Percentiles rank a stretch among this genome's conserved stretches.
Conservation (phyloP, 2,797 vertebrate genomes). For the Hemitrygon akajei region DNA sequence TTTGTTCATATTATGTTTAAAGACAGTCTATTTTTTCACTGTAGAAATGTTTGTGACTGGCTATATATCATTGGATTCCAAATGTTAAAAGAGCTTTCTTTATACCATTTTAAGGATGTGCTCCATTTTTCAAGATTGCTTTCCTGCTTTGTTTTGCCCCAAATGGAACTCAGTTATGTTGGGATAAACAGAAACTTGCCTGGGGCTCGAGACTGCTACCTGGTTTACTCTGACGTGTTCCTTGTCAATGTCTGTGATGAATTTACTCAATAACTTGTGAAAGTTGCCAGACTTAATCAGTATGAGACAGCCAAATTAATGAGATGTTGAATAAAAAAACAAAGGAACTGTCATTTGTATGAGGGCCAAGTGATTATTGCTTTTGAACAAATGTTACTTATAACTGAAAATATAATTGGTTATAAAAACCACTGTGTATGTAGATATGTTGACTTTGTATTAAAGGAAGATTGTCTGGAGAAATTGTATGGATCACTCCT, state of each 20-base stretch:
- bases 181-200: constrained; percentile 17
- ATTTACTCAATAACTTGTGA: constrained; percentile 62
- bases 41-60: constrained; percentile 71
- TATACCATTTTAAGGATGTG: constrained; percentile 36
- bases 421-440: constrained; percentile 87
- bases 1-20: constrained; percentile 87
- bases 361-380: constrained; percentile 75
- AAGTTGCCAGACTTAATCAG: constrained; percentile 62
- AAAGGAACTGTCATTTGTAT: constrained; percentile 69
- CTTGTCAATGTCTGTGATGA: constrained; percentile 37
- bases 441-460: constrained; percentile 99
- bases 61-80: constrained; percentile 35
- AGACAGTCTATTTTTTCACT: constrained; percentile 96
- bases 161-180: constrained; percentile 30
- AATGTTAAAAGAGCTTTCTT: constrained; percentile 35
- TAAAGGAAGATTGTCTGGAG: constrained; percentile 98
- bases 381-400: constrained; percentile 82
- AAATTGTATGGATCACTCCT: constrained; percentile 36
- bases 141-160: constrained; percentile 32
- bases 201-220: constrained; percentile 30
- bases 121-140: constrained; percentile 23
- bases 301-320: constrained; percentile 52
- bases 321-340: constrained; percentile 49
- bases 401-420: constrained; percentile 84
- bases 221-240: constrained; percentile 27